Conservation (phyloP, 2,888 invertebrate species). For the Aproaerema taeniolella region DNA sequence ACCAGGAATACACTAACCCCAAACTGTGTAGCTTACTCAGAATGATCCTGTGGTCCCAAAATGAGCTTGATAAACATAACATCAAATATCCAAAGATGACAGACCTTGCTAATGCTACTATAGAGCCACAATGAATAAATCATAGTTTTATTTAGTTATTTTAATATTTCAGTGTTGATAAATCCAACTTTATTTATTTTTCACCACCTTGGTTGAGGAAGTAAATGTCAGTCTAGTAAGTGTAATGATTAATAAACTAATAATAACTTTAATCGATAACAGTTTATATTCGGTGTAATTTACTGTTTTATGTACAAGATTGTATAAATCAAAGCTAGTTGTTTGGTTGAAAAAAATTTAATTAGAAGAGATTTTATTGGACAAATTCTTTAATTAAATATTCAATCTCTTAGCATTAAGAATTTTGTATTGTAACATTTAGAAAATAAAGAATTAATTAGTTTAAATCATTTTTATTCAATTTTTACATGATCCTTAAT, state of each 20-base stretch:
- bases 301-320: background rate
- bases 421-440: conserved; percentile 49
- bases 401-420: conserved; percentile 30
- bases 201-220: background rate
- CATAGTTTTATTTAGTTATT: conserved; percentile 7
- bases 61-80: conserved; percentile 95
- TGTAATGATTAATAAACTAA: too few species aligned
- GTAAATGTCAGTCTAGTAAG: background rate
- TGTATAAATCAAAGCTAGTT: background rate
- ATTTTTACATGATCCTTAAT: conserved; percentile 1
- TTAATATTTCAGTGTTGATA: conserved; percentile 1
- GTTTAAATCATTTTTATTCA: conserved; percentile 9
- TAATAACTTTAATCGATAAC: too few species aligned
- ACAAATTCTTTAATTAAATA: background rate
- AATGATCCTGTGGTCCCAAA: conserved; percentile 97
- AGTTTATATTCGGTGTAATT: too few species aligned
- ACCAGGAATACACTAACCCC: conserved; percentile 93
- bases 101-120: conserved; percentile 89
- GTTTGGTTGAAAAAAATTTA: too few species aligned
- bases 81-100: conserved; percentile 98
- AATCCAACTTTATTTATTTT: conserved; percentile 8
- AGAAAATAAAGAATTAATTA: conserved; percentile 37
- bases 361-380: conserved; percentile 2
- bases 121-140: conserved; percentile 87
- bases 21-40: conserved; percentile 94